Evolutionary conservation across 2,797 vertebrate species (phyloP).

Genomic region (Sebastes alutus): DNA sequence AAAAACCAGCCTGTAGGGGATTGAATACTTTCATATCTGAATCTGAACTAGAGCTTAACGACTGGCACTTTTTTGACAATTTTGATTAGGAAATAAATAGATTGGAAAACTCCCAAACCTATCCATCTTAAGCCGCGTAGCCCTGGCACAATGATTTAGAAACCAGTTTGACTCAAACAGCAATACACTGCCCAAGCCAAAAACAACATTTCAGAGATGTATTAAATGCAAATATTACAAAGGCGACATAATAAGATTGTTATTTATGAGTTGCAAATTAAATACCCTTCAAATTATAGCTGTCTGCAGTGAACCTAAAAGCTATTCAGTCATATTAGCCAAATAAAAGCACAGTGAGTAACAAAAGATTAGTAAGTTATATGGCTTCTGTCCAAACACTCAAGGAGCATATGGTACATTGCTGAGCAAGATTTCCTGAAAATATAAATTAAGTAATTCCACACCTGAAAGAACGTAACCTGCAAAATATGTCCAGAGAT

Average conservation of each 20-base stretch:
- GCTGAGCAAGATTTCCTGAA: conserved; percentile 36
- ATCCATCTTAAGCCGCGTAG: background rate
- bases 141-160: background rate
- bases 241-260: background rate
- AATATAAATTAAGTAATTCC: background rate
- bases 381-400: background rate
- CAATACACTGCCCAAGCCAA: background rate
- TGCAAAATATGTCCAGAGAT: conserved; percentile 10
- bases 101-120: background rate
- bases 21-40: background rate
- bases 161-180: background rate
- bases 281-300: background rate
- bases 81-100: no score
- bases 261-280: background rate
- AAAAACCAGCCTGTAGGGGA: background rate
- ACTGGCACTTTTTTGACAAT: background rate
- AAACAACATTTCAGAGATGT: background rate
- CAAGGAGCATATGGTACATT: background rate
- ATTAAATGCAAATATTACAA: background rate
- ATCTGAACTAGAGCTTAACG: background rate
- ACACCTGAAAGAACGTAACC: conserved; percentile 20
- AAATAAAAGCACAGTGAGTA: background rate
- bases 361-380: background rate
- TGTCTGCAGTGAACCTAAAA: background rate
- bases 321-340: background rate